These are phyloP conservation scores for Priocnemis perturbator DNA, from an alignment of 2,888 invertebrate genomes.

Conservation along the genomic window DNA sequence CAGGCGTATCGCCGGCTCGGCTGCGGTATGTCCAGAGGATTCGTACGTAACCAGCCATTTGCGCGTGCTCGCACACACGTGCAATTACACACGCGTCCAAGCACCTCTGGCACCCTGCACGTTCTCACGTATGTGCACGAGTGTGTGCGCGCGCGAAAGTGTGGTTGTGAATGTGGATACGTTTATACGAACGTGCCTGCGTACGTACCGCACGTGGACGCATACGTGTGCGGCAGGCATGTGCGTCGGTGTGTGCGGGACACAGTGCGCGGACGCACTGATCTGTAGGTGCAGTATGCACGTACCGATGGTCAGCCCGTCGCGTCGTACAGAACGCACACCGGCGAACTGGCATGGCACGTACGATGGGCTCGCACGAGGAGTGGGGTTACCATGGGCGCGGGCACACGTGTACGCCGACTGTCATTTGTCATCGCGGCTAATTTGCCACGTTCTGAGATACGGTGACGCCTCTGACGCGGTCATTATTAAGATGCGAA, in stretches of 20 bases:
- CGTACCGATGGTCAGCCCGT: slow-evolving; percentile 30
- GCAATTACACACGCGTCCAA: slow-evolving; percentile 43
- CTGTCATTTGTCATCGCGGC: slow-evolving; percentile 74
- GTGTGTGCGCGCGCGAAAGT: slow-evolving; percentile 23
- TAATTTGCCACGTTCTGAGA: slow-evolving; percentile 76
- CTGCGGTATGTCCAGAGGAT: slow-evolving; percentile 65
- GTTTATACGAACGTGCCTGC: too few relatives aligned
- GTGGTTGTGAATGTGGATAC: slow-evolving; percentile 15
- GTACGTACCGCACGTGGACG: too few relatives aligned
- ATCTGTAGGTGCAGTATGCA: slow-evolving; percentile 3
- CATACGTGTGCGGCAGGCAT: too few relatives aligned
- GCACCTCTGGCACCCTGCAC: slow-evolving; percentile 34
- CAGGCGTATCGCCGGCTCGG: slow-evolving; percentile 60
- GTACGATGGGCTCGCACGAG: slow-evolving; percentile 23
- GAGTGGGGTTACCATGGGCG: slow-evolving; percentile 41
- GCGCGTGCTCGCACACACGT: slow-evolving; percentile 11
- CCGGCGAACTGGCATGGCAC: slow-evolving; percentile 34
- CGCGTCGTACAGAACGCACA: slow-evolving; percentile 33
- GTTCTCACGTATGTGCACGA: slow-evolving; percentile 7
- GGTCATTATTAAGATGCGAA: slow-evolving; percentile 76
- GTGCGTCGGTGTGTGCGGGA: neutral
- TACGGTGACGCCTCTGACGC: slow-evolving; percentile 75
- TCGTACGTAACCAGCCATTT: slow-evolving; percentile 56
- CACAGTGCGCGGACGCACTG: slow-evolving; percentile 16
- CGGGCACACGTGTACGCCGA: slow-evolving; percentile 56